Conservation (phyloP, 2,797 vertebrate genomes). For the Hephaestus fuliginosus region DNA sequence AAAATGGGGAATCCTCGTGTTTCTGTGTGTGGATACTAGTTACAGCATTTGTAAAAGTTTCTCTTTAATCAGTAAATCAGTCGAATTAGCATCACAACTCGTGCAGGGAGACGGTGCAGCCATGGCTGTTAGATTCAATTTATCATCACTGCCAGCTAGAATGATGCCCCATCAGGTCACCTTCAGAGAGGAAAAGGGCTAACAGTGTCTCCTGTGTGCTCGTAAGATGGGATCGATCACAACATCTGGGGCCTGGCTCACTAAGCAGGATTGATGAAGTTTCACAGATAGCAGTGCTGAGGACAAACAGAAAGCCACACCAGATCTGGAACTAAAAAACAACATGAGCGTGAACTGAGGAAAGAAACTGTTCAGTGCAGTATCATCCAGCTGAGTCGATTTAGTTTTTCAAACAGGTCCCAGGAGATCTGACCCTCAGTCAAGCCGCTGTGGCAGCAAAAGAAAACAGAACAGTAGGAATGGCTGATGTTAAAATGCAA, state of each 20-base stretch:
- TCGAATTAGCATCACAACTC: not conserved
- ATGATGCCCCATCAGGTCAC: not conserved
- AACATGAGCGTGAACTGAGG: not conserved
- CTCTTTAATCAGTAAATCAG: not conserved
- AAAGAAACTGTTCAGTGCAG: not conserved
- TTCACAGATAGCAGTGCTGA: not conserved
- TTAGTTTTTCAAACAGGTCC: not conserved
- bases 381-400: not conserved
- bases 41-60: not conserved
- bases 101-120: not conserved
- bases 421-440: not conserved
- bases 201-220: not conserved
- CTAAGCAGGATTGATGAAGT: slow-evolving; percentile 18
- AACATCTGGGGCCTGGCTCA: slow-evolving; percentile 15
- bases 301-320: not conserved
- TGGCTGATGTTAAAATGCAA: not conserved
- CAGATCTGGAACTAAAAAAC: not conserved
- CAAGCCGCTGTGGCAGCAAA: not conserved
- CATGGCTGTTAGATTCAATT: not conserved
- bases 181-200: not conserved
- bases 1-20: not conserved
- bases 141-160: not conserved
- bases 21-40: not conserved
- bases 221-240: not conserved
- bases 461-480: not conserved